These are phyloP conservation scores for Bombus impatiens DNA, from an alignment of 1,140 invertebrate species.

Conservation along the genomic window DNA sequence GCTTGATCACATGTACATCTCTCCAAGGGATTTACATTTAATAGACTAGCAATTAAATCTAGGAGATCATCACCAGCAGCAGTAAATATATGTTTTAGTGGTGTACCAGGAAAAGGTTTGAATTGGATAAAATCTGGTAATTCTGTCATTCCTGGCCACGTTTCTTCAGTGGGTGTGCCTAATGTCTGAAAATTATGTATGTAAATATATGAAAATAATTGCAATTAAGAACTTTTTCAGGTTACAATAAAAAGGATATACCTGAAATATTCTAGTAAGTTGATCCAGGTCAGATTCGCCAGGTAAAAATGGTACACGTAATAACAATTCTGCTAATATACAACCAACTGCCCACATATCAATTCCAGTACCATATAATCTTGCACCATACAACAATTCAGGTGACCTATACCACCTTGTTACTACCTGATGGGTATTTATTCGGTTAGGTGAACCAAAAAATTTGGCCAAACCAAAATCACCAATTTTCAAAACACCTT, in stretches of 20 bases:
- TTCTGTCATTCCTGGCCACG: slow-evolving; percentile 93
- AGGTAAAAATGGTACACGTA: slow-evolving; percentile 96
- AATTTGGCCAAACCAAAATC: slow-evolving; percentile 99
- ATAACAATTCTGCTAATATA: slow-evolving; percentile 96
- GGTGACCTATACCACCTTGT: slow-evolving; percentile 97
- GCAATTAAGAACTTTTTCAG: not conserved
- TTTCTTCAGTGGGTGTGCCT: slow-evolving; percentile 96
- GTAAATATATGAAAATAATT: not conserved
- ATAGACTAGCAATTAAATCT: slow-evolving; percentile 89
- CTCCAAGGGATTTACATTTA: slow-evolving; percentile 93
- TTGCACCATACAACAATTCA: slow-evolving; percentile 97
- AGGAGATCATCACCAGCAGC: slow-evolving; percentile 97
- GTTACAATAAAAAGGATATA: slow-evolving; percentile 73
- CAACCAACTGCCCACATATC: slow-evolving; percentile 99
- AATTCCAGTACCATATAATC: slow-evolving; percentile 97
- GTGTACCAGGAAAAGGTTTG: slow-evolving; percentile 92
- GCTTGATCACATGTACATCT: slow-evolving; percentile 92
- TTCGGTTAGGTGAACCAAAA: slow-evolving; percentile 97
- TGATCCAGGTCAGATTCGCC: slow-evolving; percentile 99
- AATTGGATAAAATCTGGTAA: slow-evolving; percentile 97
- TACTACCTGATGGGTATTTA: slow-evolving; percentile 99
- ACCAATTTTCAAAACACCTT: slow-evolving; percentile 97
- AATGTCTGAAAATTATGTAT: slow-evolving; percentile 80
- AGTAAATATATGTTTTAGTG: slow-evolving; percentile 96
- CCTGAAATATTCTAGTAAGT: slow-evolving; percentile 96